Evolutionary conservation across 2,797 vertebrate species (phyloP).

Genomic region (Pithecia hirsuta): DNA sequence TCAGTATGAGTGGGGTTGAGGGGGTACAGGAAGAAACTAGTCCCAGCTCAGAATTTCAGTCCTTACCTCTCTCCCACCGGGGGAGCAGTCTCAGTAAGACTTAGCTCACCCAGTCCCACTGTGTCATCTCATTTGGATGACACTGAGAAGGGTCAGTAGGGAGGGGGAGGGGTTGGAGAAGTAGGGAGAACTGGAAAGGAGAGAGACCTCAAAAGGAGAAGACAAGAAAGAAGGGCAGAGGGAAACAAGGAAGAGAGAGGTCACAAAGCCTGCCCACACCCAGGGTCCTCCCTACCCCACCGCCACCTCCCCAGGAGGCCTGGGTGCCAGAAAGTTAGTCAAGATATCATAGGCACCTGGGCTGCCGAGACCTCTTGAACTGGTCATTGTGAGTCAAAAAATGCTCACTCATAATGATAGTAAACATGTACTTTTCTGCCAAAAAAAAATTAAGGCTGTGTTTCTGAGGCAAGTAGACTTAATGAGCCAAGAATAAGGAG

Average conservation of each 20-base stretch:
- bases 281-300: neutral
- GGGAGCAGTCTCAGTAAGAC: neutral
- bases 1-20: neutral
- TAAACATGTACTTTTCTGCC: conserved; percentile 12
- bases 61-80: neutral
- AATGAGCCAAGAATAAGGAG: conserved; percentile 70
- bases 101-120: neutral
- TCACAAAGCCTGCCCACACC: neutral
- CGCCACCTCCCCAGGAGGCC: neutral
- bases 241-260: conserved; percentile 30
- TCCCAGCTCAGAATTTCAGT: neutral
- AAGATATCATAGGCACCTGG: neutral
- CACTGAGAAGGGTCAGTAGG: neutral
- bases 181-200: neutral
- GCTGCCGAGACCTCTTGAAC: neutral
- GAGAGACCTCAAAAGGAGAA: neutral
- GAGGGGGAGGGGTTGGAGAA: neutral
- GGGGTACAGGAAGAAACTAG: neutral
- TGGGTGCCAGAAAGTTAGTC: neutral
- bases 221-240: neutral
- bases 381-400: neutral
- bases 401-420: neutral
- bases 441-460: conserved; percentile 35
- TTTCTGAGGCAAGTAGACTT: conserved; percentile 57
- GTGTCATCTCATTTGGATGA: neutral